Evolutionary conservation across 2,113 vertebrate species (phyloP).

Genomic region (Paratilapia polleni): DNA sequence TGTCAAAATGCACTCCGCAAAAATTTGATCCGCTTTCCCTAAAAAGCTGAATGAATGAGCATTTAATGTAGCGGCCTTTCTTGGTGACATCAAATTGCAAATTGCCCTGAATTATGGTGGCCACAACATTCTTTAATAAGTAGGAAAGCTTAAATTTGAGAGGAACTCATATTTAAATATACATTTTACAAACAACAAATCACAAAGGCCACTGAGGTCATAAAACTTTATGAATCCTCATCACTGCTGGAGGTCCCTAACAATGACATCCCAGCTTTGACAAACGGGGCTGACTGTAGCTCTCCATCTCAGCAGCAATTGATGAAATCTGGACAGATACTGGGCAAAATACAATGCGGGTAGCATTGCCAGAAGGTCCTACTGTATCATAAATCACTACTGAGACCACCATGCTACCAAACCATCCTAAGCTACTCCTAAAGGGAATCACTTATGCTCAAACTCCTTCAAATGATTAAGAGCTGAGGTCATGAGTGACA

Average conservation of each 20-base stretch:
- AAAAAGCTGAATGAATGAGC: slow-evolving; percentile 46
- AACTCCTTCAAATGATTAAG: slow-evolving; percentile 56
- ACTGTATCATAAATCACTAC: slow-evolving; percentile 61
- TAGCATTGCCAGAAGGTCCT: slow-evolving; percentile 25
- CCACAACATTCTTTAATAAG: slow-evolving; percentile 12
- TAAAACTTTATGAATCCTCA: background rate
- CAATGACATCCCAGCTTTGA: slow-evolving; percentile 22
- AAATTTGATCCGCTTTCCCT: slow-evolving; percentile 56
- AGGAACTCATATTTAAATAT: slow-evolving; percentile 19
- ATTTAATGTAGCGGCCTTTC: slow-evolving; percentile 39
- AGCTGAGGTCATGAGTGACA: slow-evolving; percentile 55
- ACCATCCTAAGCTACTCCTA: slow-evolving; percentile 48
- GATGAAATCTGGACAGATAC: slow-evolving; percentile 47
- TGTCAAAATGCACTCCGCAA: slow-evolving; percentile 52
- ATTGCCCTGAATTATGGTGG: slow-evolving; percentile 26
- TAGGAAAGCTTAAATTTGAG: slow-evolving; percentile 14
- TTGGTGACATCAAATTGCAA: slow-evolving; percentile 45
- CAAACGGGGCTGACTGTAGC: slow-evolving; percentile 21
- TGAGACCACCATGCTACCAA: slow-evolving; percentile 67
- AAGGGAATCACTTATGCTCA: slow-evolving; percentile 46
- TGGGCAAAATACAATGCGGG: slow-evolving; percentile 37
- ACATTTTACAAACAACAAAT: slow-evolving; percentile 24
- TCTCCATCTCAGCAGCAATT: slow-evolving; percentile 45
- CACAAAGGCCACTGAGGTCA: background rate
- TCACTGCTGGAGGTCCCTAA: background rate